phyloP scores from a whole-genome alignment of 2,888 invertebrate species.

The Morpho deidamia region DNA sequence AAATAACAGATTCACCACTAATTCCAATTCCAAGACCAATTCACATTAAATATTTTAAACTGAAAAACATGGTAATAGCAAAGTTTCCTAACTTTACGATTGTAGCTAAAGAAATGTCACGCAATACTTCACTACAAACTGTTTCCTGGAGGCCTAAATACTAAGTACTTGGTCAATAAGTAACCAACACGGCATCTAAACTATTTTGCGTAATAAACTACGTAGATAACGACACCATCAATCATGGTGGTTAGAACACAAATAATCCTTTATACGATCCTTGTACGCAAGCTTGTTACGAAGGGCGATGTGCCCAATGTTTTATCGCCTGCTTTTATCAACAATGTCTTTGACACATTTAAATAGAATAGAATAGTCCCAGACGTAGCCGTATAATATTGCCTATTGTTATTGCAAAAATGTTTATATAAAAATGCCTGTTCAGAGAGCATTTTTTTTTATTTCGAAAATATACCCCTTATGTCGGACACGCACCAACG shows the following conservation, averaged over 20 bases:
- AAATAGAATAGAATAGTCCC: slow-evolving; percentile 37
- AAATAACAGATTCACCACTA: no score
- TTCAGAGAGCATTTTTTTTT: no score
- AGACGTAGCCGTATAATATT: no score
- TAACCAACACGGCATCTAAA: background rate
- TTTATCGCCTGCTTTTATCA: slow-evolving; percentile 49
- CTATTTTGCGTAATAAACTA: slow-evolving; percentile 15
- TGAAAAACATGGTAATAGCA: background rate
- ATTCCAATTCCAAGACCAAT: no score
- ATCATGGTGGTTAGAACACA: slow-evolving; percentile 32
- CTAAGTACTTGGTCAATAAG: slow-evolving; percentile 4
- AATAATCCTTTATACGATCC: slow-evolving; percentile 36
- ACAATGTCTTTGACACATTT: slow-evolving; percentile 51
- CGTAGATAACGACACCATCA: slow-evolving; percentile 30
- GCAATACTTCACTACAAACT: background rate
- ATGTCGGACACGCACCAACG: no score
- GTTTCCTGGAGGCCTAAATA: slow-evolving; percentile 4
- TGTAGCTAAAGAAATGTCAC: background rate
- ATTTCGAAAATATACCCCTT: no score
- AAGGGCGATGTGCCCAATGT: slow-evolving; percentile 32
- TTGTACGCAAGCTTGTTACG: slow-evolving; percentile 30
- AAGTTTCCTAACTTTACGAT: background rate
- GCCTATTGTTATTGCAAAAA: no score
- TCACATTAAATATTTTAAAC: background rate
- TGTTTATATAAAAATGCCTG: no score